phyloP scores from a whole-genome alignment of 1,140 invertebrate species.

The Camponotus floridanus region DNA sequence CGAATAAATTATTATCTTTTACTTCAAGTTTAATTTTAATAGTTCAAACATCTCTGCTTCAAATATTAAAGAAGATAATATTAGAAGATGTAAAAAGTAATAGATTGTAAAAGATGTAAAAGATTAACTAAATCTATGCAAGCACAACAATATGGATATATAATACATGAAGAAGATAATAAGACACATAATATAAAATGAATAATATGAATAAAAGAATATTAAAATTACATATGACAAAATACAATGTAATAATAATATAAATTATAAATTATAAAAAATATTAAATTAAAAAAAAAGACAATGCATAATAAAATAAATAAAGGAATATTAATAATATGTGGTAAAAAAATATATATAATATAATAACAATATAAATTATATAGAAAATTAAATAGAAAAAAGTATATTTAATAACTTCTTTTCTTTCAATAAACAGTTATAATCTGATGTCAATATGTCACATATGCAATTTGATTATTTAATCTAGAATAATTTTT shows the following conservation, averaged over 20 bases:
- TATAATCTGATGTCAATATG: not conserved
- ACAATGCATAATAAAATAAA: not conserved
- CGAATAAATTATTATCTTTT: not conserved
- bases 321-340: not conserved
- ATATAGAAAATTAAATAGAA: no score
- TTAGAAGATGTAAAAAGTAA: not conserved
- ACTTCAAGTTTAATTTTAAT: not conserved
- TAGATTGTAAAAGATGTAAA: no score
- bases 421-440: not conserved
- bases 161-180: not conserved
- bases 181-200: not conserved
- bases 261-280: not conserved
- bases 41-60: not conserved
- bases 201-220: not conserved
- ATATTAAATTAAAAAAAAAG: not conserved
- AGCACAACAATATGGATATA: not conserved
- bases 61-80: constrained; percentile 12
- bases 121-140: not conserved
- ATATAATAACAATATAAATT: not conserved
- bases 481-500: not conserved
- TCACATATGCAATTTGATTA: not conserved
- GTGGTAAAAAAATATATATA: not conserved
- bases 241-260: not conserved
- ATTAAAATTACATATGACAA: not conserved
- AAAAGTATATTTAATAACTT: not conserved